phyloP scores from a whole-genome alignment of 2,888 invertebrate species.

The Aplocera efformata region DNA sequence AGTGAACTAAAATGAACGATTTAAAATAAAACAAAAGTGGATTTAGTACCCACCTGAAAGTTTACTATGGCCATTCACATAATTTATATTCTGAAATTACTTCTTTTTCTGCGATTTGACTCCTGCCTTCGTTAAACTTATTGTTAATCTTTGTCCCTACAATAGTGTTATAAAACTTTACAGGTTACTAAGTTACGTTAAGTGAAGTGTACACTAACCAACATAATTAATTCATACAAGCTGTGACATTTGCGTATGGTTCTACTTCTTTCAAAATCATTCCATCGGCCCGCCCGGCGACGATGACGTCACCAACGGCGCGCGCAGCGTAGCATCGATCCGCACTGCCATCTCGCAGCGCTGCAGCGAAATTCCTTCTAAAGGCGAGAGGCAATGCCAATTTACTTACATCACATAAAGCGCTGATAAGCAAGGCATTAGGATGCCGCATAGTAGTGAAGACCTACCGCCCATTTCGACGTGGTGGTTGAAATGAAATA shows the following conservation, averaged over 20 bases:
- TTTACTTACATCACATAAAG: slow-evolving; percentile 11
- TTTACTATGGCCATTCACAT: too few species aligned
- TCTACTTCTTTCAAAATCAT: slow-evolving; percentile 46
- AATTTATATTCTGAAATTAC: too few species aligned
- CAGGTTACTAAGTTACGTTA: too few species aligned
- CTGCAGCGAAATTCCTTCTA: slow-evolving; percentile 50
- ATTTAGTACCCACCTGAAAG: too few species aligned
- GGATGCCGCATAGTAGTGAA: too few species aligned
- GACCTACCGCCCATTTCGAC: too few species aligned
- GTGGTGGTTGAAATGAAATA: too few species aligned
- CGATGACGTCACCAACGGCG: slow-evolving; percentile 71
- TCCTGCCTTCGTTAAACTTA: too few species aligned
- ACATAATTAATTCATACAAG: slow-evolving; percentile 8
- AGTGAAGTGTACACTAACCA: background rate
- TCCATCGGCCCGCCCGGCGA: slow-evolving; percentile 57
- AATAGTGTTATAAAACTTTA: background rate
- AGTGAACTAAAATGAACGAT: too few species aligned
- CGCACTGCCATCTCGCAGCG: slow-evolving; percentile 49
- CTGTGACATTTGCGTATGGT: slow-evolving; percentile 5
- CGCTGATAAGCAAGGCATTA: background rate
- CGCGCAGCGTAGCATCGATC: slow-evolving; percentile 73
- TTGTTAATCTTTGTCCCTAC: too few species aligned
- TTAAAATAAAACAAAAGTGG: too few species aligned
- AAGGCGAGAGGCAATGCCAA: slow-evolving; percentile 27
- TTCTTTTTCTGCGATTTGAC: too few species aligned